Evolutionary conservation across 2,113 vertebrate genomes (phyloP).

Genomic region (Brienomyrus longianalis): DNA sequence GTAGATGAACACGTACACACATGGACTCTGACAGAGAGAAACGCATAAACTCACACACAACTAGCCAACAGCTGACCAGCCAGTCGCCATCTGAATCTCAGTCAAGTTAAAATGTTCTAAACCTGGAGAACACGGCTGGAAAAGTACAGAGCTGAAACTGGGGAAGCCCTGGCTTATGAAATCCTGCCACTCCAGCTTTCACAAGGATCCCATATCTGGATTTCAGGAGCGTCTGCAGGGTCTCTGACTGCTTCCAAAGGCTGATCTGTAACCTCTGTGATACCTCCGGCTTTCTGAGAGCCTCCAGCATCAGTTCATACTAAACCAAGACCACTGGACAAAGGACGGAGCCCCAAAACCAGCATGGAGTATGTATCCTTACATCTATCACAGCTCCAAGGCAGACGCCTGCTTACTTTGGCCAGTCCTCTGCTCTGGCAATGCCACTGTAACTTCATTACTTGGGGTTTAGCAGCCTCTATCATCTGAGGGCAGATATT

Average conservation of each 20-base stretch:
- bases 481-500: not conserved
- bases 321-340: not conserved
- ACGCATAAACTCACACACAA: not conserved
- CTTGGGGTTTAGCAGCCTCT: not conserved
- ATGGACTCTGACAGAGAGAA: not conserved
- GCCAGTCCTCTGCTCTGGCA: not conserved
- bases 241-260: not conserved
- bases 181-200: not conserved
- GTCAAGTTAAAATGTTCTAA: not conserved
- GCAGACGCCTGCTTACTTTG: not conserved
- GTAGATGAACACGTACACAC: not conserved
- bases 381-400: not conserved
- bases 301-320: not conserved
- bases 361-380: not conserved
- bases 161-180: not conserved
- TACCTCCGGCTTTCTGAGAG: not conserved
- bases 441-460: not conserved
- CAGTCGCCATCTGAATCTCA: not conserved
- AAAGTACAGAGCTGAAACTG: not conserved
- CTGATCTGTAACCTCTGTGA: not conserved
- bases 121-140: not conserved
- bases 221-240: not conserved
- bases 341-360: not conserved
- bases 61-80: not conserved
- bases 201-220: not conserved